Conservation (phyloP, 2,113 vertebrate species). For the Tyto alba region DNA sequence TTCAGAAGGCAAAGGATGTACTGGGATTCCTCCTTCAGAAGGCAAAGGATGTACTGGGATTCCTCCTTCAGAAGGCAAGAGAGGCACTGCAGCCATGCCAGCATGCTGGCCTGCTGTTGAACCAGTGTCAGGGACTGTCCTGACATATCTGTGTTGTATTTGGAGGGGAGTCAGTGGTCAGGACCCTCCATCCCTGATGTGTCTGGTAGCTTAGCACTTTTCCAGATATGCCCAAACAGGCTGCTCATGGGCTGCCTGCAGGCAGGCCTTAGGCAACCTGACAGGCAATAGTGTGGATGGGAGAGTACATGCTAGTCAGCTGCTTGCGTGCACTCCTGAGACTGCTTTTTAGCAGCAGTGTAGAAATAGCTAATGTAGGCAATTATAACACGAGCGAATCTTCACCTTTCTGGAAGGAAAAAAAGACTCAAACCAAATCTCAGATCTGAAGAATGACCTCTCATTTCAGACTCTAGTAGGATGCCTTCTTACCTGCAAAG, state of each 20-base stretch:
- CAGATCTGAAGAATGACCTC: conserved; percentile 43
- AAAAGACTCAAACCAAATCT: neutral
- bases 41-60: neutral
- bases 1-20: neutral
- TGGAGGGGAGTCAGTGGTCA: neutral
- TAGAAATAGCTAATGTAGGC: neutral
- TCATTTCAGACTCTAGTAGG: neutral
- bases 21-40: neutral
- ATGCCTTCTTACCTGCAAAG: neutral
- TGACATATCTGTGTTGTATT: neutral
- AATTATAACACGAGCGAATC: neutral
- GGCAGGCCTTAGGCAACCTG: conserved; percentile 46
- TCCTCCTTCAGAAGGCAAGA: neutral
- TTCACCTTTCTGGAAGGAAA: neutral
- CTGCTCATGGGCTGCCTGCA: conserved; percentile 26
- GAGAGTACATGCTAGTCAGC: neutral
- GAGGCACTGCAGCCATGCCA: neutral
- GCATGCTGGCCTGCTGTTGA: neutral
- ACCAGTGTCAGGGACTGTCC: neutral
- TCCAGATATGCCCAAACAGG: neutral
- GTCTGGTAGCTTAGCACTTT: neutral
- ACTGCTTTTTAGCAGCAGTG: neutral
- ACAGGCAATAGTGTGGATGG: neutral
- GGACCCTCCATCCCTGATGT: neutral
- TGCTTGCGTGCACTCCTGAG: neutral